A percentile compares a stretch with the other conserved stretches of the same genome.
phyloP scores from a whole-genome alignment of 1,140 invertebrate genomes.

The Amyelois transitella region DNA sequence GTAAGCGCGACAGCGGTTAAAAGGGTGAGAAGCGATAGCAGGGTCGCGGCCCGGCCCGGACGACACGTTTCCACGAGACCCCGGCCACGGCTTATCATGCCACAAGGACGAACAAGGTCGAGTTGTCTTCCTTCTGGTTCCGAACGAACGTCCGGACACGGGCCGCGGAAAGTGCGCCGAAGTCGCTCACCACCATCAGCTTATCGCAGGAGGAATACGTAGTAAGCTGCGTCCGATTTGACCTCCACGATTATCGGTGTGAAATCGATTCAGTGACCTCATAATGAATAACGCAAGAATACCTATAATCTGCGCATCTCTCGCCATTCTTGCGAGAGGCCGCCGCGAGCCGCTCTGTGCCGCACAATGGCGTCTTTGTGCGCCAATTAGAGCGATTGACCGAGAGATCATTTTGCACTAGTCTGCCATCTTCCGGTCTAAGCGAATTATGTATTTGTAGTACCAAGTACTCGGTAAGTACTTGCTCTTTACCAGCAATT shows the following conservation, averaged over 20 bases:
- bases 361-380: constrained; percentile 18
- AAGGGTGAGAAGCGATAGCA: constrained; percentile 46
- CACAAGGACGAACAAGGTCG: constrained; percentile 62
- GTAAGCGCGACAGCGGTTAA: constrained; percentile 35
- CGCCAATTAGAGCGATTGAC: constrained; percentile 13
- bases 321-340: background rate
- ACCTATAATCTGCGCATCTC: constrained; percentile 21
- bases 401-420: background rate
- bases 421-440: background rate
- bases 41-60: constrained; percentile 45
- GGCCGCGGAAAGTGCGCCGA: background rate
- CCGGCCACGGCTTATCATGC: constrained; percentile 33
- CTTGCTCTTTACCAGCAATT: too few species aligned
- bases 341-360: background rate
- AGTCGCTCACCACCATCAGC: background rate
- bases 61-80: constrained; percentile 39
- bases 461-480: too few species aligned
- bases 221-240: constrained; percentile 29
- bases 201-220: background rate
- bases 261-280: constrained; percentile 27
- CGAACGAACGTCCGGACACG: constrained; percentile 4
- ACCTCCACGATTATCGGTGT: constrained; percentile 30
- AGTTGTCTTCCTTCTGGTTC: constrained; percentile 21
- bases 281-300: constrained; percentile 19
- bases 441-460: too few species aligned